Evolutionary conservation across 2,888 invertebrate species (phyloP).

Genomic region (Dioctria linearis): DNA sequence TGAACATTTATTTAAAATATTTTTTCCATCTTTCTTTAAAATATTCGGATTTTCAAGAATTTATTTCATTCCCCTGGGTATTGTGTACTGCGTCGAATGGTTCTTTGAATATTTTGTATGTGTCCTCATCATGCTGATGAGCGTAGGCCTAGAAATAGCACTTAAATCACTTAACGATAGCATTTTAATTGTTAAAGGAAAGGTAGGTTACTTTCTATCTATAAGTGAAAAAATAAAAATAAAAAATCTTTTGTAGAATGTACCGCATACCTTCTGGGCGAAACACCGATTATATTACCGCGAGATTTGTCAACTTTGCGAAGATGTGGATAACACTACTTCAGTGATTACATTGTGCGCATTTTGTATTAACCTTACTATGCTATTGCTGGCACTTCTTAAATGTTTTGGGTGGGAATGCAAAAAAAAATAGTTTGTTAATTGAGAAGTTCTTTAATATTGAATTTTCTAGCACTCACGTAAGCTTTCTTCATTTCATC

Average conservation of each 20-base stretch:
- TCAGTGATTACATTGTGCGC: slow-evolving; percentile 73
- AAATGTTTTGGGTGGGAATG: too few species aligned
- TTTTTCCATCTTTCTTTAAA: too few species aligned
- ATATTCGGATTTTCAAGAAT: too few species aligned
- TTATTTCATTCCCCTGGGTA: too few species aligned
- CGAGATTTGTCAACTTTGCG: slow-evolving; percentile 72
- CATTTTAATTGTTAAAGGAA: slow-evolving; percentile 71
- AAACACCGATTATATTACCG: slow-evolving; percentile 73
- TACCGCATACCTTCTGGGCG: slow-evolving; percentile 70
- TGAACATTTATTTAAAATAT: too few species aligned
- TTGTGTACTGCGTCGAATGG: too few species aligned
- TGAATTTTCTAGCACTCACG: too few species aligned
- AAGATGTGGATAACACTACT: slow-evolving; percentile 72
- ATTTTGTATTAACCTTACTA: too few species aligned
- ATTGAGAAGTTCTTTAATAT: too few species aligned
- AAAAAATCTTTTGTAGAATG: not conserved
- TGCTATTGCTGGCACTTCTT: too few species aligned
- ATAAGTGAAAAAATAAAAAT: not conserved
- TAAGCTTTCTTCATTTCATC: too few species aligned
- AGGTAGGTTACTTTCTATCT: slow-evolving; percentile 67
- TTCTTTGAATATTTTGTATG: slow-evolving; percentile 72
- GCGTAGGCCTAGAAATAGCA: slow-evolving; percentile 77
- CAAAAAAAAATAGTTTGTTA: too few species aligned
- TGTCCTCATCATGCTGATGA: slow-evolving; percentile 80
- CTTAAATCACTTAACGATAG: slow-evolving; percentile 77